phyloP scores from a whole-genome alignment of 1,140 invertebrate genomes.

The Halictus rubicundus region DNA sequence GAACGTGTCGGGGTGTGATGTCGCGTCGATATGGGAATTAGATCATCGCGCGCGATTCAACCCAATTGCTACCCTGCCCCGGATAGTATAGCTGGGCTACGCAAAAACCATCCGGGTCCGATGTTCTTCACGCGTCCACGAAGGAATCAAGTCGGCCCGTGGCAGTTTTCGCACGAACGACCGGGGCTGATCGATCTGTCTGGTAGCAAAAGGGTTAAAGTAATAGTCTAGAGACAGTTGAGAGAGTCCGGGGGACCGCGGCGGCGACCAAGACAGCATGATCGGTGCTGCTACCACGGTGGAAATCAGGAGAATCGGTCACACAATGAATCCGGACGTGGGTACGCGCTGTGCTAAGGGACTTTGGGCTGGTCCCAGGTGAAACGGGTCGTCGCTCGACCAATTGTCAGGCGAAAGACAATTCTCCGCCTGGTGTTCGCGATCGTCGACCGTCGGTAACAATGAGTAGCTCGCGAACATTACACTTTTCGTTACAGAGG shows the following conservation, averaged over 20 bases:
- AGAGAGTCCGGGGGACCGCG: background rate
- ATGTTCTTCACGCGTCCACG: too few species aligned
- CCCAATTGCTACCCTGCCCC: too few species aligned
- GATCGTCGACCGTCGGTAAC: constrained; percentile 17
- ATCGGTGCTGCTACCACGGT: constrained; percentile 1
- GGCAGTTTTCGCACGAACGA: too few species aligned
- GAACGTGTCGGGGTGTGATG: constrained; percentile 23
- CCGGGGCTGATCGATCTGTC: too few species aligned
- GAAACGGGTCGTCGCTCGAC: background rate
- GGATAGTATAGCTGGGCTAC: too few species aligned
- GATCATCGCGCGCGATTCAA: constrained; percentile 20
- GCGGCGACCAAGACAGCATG: background rate
- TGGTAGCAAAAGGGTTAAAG: too few species aligned
- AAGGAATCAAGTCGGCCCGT: too few species aligned
- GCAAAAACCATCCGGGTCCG: too few species aligned
- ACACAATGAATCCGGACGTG: constrained; percentile 42
- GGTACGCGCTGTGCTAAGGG: constrained; percentile 54
- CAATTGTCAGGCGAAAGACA: too few species aligned
- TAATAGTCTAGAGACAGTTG: too few species aligned
- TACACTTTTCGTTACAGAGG: background rate
- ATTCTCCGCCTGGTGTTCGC: constrained; percentile 9
- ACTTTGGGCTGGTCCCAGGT: too few species aligned
- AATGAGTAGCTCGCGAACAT: constrained; percentile 23
- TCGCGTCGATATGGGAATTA: constrained; percentile 17
- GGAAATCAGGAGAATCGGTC: constrained; percentile 4